These are phyloP conservation scores for Stenchaetothrips biformis DNA, from an alignment of 2,888 invertebrate genomes.

Conservation along the genomic window DNA sequence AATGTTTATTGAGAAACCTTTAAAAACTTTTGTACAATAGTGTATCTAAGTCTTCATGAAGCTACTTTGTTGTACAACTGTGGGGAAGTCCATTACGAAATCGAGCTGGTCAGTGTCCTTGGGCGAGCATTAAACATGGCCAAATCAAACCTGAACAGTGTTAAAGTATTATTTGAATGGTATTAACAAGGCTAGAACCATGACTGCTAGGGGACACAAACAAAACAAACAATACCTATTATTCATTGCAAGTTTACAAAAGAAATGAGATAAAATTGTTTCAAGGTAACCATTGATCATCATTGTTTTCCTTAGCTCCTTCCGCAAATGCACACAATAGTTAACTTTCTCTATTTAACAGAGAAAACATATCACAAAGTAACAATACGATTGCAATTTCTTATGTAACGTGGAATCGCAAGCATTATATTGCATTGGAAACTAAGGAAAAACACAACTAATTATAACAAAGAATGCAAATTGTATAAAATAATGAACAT, in stretches of 20 bases:
- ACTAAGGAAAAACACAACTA: slow-evolving; percentile 14
- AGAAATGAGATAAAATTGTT: slow-evolving; percentile 3
- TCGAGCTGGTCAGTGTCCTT: not conserved
- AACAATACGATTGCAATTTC: slow-evolving; percentile 18
- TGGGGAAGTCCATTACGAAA: not conserved
- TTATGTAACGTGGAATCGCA: slow-evolving; percentile 15
- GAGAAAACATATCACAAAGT: slow-evolving; percentile 12
- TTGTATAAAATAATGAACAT: slow-evolving; percentile 28
- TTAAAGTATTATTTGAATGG: not conserved
- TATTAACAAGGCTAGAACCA: not conserved
- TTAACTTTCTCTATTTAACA: not conserved
- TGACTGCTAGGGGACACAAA: not conserved
- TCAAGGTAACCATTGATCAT: slow-evolving; percentile 18
- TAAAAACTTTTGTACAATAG: slow-evolving; percentile 2
- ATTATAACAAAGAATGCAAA: slow-evolving; percentile 20
- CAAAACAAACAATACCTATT: slow-evolving; percentile 13
- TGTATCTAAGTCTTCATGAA: not conserved
- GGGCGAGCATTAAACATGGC: not conserved
- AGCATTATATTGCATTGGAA: slow-evolving; percentile 16
- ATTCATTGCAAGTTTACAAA: not conserved
- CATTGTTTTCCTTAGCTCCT: slow-evolving; percentile 7
- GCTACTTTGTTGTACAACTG: not conserved
- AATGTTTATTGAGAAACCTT: not conserved
- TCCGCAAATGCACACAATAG: not conserved
- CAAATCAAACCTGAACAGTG: not conserved